Evolutionary conservation across 1,140 invertebrate species (phyloP), one percentile per base, ranked within the genome.

Genomic region (Daktulosphaira vitifoliae): DNA sequence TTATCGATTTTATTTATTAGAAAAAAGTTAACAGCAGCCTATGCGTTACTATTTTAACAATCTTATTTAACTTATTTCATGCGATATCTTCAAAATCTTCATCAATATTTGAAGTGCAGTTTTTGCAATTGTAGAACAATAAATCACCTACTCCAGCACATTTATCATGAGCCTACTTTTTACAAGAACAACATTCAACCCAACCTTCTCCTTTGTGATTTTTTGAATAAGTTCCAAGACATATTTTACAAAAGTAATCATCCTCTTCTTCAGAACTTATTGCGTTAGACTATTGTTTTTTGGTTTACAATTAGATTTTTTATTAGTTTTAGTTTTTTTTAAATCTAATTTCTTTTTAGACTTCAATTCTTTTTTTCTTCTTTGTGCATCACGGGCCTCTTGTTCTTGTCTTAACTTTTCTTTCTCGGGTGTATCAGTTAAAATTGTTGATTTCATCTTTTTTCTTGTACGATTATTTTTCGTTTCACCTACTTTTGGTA

Each of bases 401-500:
- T 37, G 22, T 25, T 52, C 15, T 48, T 48, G 29, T 52, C 29
- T 42, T 8, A 50, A 49, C n/a, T 46, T 64, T 64, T 49, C 53
- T 15, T 50, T 33, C n/a, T n/a, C n/a, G n/a, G n/a, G n/a, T n/a
- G n/a, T n/a, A n/a, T n/a, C n/a, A n/a, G n/a, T n/a, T n/a, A 26
- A 46, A 66, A 66, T 56, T 44, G 52, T 38, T 11, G 23, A 39
- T 25, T 29, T 66, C 13, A 44, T 52, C 13, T 59, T 51, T 11
- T 49, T 44, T 42, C 46, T 33, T 62, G 67, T 37, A 20, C 42
- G 42, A 37, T 66, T 54, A 15, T 39, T 53, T 66, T 23, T 48
- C 26, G 22, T 56, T 68, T 66, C 26, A 39, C 29, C 73, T 76
- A 73, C 75, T 75, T 75, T 76, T 76, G 73, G 37, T 46, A 70